Conservation (phyloP, 1,140 invertebrate genomes). For the Elymnias hypermnestra region DNA sequence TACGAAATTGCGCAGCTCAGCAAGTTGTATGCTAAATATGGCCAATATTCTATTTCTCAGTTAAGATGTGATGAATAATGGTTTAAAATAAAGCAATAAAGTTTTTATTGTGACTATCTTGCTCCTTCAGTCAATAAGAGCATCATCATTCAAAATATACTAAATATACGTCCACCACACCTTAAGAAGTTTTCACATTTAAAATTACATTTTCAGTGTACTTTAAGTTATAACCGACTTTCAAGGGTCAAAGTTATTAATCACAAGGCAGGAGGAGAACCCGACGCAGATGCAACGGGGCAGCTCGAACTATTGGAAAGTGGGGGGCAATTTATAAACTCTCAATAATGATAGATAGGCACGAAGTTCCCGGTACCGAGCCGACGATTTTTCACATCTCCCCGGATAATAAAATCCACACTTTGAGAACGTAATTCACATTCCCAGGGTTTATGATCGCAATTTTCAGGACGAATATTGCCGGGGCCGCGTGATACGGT, state of each 20-base stretch:
- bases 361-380: slow-evolving; percentile 31
- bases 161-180: no score
- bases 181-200: no score
- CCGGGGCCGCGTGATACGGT: slow-evolving; percentile 45
- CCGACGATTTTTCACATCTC: slow-evolving; percentile 43
- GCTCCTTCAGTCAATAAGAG: no score
- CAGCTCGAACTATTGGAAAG: slow-evolving; percentile 38
- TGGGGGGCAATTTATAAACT: slow-evolving; percentile 66
- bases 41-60: no score
- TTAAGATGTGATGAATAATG: no score
- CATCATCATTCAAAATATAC: no score
- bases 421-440: slow-evolving; percentile 61
- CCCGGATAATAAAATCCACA: slow-evolving; percentile 59
- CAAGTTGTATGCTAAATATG: no score
- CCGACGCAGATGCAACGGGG: slow-evolving; percentile 14
- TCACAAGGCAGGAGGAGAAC: slow-evolving; percentile 33
- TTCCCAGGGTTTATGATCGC: slow-evolving; percentile 57
- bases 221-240: no score
- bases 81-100: no score
- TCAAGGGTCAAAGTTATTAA: slow-evolving; percentile 36
- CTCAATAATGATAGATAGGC: slow-evolving; percentile 58
- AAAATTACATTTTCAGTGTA: no score
- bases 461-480: slow-evolving; percentile 61
- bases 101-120: no score
- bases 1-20: no score